Conservation (phyloP, 2,888 invertebrate genomes). For the Ischnus inquisitorius region DNA sequence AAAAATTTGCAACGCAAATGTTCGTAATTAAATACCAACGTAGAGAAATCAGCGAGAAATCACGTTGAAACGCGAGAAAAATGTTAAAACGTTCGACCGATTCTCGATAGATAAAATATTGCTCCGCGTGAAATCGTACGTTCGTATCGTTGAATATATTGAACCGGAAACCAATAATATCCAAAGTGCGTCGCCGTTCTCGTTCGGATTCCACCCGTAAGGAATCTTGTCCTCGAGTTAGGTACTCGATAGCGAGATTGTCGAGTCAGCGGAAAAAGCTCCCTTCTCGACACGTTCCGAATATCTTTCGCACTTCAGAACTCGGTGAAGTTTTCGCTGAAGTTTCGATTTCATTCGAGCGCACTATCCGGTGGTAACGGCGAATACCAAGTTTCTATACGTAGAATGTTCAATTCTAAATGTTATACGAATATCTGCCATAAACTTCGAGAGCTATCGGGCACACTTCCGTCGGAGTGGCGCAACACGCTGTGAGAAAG, state of each 20-base stretch:
- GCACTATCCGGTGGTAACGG: background rate
- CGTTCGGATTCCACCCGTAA: conserved; percentile 27
- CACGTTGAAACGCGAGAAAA: background rate
- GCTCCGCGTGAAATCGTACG: conserved; percentile 18
- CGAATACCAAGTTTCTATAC: conserved; percentile 37
- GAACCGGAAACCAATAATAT: conserved; percentile 50
- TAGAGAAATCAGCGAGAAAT: conserved; percentile 23
- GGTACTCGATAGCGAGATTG: conserved; percentile 30
- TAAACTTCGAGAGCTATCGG: conserved; percentile 32
- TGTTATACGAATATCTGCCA: conserved; percentile 45
- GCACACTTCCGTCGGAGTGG: conserved; percentile 34
- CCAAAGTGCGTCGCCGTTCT: conserved; percentile 18
- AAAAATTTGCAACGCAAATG: conserved; percentile 25
- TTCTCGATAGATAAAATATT: conserved; percentile 7
- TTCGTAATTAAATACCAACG: conserved; percentile 37
- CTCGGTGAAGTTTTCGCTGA: conserved; percentile 29
- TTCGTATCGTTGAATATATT: conserved; percentile 16
- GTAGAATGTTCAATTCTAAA: conserved; percentile 46
- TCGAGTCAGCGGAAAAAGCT: conserved; percentile 51
- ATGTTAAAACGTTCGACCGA: background rate
- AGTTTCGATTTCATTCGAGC: conserved; percentile 43
- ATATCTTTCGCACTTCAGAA: conserved; percentile 36
- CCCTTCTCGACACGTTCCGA: conserved; percentile 29
- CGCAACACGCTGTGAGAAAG: conserved; percentile 4
- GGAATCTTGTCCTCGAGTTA: conserved; percentile 30